A percentile compares a stretch with the other conserved stretches of the same genome.
Conservation (phyloP, 2,888 invertebrate species). For the Agrilus mali region DNA sequence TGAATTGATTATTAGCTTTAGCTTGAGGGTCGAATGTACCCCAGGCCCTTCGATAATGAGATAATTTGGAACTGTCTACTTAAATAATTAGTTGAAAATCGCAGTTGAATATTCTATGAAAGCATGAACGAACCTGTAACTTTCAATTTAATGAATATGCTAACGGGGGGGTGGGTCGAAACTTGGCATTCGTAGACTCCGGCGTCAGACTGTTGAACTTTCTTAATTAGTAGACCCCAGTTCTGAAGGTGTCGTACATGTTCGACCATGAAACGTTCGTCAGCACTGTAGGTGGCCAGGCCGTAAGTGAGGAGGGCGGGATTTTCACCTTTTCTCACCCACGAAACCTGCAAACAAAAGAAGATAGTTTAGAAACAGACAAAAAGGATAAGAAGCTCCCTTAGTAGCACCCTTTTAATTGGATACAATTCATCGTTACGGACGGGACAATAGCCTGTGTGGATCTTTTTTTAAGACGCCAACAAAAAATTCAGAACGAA, state of each 20-base stretch:
- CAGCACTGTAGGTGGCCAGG: constrained; percentile 51
- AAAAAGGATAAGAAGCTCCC: neutral
- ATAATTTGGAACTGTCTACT: neutral
- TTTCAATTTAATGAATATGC: constrained; percentile 59
- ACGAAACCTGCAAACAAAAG: constrained; percentile 42
- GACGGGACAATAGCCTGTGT: no score
- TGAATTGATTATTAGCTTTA: no score
- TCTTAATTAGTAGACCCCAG: constrained; percentile 52
- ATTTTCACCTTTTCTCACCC: constrained; percentile 52
- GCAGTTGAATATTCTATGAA: neutral
- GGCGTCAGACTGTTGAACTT: constrained; percentile 54
- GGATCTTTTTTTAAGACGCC: no score
- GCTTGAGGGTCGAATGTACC: no score
- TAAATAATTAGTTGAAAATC: neutral
- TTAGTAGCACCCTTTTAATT: no score
- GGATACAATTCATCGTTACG: no score
- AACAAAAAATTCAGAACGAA: no score
- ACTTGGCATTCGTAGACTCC: constrained; percentile 71
- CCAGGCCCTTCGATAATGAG: no score
- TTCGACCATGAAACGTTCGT: constrained; percentile 50
- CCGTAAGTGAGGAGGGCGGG: constrained; percentile 53
- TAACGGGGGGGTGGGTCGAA: constrained; percentile 65
- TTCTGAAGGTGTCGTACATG: constrained; percentile 49
- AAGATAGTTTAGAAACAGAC: neutral
- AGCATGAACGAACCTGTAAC: constrained; percentile 49